Evolutionary conservation across 1,140 invertebrate genomes (phyloP).

Genomic region (Platyscapa corneri): DNA sequence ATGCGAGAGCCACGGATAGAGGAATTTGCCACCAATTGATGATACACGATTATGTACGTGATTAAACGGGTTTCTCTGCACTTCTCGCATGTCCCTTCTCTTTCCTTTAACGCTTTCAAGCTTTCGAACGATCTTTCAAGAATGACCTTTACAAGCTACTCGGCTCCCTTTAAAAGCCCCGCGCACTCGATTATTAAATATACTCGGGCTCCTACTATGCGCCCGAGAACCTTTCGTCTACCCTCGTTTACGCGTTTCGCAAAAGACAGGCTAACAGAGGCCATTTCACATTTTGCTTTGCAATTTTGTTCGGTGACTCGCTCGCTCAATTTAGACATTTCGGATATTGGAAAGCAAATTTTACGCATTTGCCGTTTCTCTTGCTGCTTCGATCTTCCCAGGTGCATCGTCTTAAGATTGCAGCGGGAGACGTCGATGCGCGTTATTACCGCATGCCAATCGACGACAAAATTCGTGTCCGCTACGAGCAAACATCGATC

Average conservation of each 20-base stretch:
- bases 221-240: neutral
- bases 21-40: slow-evolving; percentile 37
- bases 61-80: slow-evolving; percentile 33
- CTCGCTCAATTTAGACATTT: too few relatives aligned
- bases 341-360: too few relatives aligned
- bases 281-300: too few relatives aligned
- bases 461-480: neutral
- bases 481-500: neutral
- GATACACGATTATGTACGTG: slow-evolving; percentile 42
- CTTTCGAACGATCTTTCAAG: neutral
- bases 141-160: neutral
- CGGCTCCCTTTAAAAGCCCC: neutral
- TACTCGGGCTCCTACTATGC: neutral
- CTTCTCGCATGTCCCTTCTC: neutral
- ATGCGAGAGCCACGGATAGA: neutral
- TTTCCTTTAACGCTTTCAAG: slow-evolving; percentile 8
- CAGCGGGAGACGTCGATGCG: too few relatives aligned
- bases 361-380: too few relatives aligned
- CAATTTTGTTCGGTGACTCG: too few relatives aligned
- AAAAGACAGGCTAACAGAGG: too few relatives aligned
- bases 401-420: neutral
- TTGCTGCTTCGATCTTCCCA: neutral
- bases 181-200: too few relatives aligned
- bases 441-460: neutral
- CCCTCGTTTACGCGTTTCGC: too few relatives aligned